Evolutionary conservation across 2,888 invertebrate species (phyloP).

Genomic region (Hydraecia micacea): DNA sequence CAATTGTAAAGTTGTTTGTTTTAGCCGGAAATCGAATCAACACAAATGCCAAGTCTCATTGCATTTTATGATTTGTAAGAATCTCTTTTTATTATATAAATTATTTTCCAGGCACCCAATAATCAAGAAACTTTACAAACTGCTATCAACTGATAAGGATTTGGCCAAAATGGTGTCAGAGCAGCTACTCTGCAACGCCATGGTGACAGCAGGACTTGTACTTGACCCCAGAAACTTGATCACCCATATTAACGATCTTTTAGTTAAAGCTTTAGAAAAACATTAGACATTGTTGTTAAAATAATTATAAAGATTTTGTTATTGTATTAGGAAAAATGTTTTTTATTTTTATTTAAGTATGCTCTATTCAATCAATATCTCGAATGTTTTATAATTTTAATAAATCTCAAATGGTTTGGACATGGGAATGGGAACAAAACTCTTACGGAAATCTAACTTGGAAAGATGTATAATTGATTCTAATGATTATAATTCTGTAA

Average conservation of each 20-base stretch:
- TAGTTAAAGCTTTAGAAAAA: conserved; percentile 95
- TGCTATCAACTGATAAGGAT: conserved; percentile 94
- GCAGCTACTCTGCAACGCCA: conserved; percentile 98
- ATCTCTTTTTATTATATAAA: background rate
- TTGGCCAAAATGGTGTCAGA: conserved; percentile 96
- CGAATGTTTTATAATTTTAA: background rate
- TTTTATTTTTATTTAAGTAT: conserved; percentile 25
- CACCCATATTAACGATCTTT: conserved; percentile 95
- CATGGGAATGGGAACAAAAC: background rate
- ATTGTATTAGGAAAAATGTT: conserved; percentile 1
- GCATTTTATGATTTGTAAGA: background rate
- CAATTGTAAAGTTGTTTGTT: background rate
- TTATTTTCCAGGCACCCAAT: conserved; percentile 93
- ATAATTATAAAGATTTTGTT: conserved; percentile 33
- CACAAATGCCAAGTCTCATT: background rate
- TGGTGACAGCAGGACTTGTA: conserved; percentile 98
- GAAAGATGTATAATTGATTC: too few relatives aligned
- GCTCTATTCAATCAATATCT: background rate
- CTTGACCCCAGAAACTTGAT: conserved; percentile 97
- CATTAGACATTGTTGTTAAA: conserved; percentile 80
- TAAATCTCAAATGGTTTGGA: background rate
- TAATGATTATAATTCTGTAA: too few relatives aligned
- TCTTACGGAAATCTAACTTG: too few relatives aligned
- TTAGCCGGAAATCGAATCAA: background rate
- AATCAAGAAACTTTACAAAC: conserved; percentile 95